phyloP scores from a whole-genome alignment of 2,113 vertebrate species.

The Tautogolabrus adspersus region DNA sequence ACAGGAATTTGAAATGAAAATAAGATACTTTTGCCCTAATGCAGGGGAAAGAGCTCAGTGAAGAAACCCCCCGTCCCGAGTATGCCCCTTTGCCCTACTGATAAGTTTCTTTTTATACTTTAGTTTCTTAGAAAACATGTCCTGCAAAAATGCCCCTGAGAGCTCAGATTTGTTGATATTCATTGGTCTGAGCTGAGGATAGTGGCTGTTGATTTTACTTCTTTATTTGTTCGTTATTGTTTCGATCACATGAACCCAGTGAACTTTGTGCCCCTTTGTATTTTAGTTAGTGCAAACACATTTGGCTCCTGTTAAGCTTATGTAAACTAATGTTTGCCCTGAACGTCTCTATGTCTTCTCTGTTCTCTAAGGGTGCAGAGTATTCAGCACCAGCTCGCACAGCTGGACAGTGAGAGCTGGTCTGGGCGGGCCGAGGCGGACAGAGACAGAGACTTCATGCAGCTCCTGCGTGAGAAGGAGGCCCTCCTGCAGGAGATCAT shows the following conservation, averaged over 20 bases:
- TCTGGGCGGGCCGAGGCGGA: slow-evolving; percentile 92
- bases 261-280: background rate
- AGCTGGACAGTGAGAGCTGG: slow-evolving; percentile 94
- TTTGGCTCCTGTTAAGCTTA: background rate
- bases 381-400: slow-evolving; percentile 95
- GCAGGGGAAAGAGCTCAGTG: too few species aligned
- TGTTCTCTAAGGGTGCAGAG: slow-evolving; percentile 87
- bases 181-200: too few species aligned
- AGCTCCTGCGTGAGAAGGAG: slow-evolving; percentile 97
- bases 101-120: too few species aligned
- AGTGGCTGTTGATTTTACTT: too few species aligned
- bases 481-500: slow-evolving; percentile 94
- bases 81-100: too few species aligned
- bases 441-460: slow-evolving; percentile 92
- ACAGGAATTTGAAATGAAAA: too few species aligned
- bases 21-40: too few species aligned
- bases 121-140: background rate
- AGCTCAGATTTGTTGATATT: too few species aligned
- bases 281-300: background rate
- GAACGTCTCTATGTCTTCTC: background rate
- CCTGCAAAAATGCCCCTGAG: background rate
- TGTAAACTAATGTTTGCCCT: slow-evolving; percentile 24
- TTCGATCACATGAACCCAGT: background rate
- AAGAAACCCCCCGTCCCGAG: too few species aligned
- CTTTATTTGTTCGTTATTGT: too few species aligned